phyloP scores from a whole-genome alignment of 2,113 vertebrate species.

The Stomatorhinus ivindoensis region DNA sequence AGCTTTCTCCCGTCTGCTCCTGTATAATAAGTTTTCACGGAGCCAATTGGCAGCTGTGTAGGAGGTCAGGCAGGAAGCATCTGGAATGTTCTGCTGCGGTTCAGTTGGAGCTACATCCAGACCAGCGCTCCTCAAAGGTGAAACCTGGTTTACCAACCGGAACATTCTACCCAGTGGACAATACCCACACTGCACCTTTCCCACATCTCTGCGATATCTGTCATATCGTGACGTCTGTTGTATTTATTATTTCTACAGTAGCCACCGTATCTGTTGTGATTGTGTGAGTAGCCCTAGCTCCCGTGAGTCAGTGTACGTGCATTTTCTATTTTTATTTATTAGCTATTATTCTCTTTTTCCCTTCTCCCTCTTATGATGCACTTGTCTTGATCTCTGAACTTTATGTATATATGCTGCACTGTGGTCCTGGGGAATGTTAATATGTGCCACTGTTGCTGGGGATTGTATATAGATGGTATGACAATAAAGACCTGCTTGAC shows the following conservation, averaged over 20 bases:
- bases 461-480: background rate
- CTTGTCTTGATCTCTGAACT: background rate
- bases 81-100: background rate
- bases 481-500: background rate
- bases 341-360: background rate
- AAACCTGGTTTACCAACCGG: background rate
- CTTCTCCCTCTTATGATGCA: background rate
- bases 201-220: background rate
- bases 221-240: background rate
- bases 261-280: background rate
- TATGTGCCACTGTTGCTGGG: background rate
- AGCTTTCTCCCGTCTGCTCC: background rate
- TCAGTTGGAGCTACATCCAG: background rate
- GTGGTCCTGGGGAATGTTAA: background rate
- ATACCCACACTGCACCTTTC: background rate
- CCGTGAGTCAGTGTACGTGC: background rate
- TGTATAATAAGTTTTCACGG: background rate
- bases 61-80: background rate
- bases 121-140: background rate
- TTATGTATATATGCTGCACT: background rate
- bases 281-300: background rate
- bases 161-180: background rate
- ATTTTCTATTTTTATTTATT: background rate
- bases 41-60: background rate
- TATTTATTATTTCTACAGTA: background rate